Conservation (phyloP, 2,888 invertebrate genomes). For the Agriopis aurantiaria region DNA sequence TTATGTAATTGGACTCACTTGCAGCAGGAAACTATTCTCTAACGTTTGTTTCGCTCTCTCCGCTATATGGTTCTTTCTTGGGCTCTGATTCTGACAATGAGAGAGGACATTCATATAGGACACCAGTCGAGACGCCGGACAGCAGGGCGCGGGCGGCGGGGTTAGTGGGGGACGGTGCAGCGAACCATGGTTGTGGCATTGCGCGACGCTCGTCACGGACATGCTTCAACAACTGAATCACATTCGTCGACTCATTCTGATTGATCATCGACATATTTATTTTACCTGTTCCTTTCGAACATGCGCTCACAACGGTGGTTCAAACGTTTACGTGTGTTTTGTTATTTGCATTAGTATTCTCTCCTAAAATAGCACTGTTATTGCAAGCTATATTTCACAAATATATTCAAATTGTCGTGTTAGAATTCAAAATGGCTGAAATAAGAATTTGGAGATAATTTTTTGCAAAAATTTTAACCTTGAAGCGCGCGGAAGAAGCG, state of each 20-base stretch:
- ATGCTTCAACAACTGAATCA: constrained; percentile 17
- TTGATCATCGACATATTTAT: constrained; percentile 17
- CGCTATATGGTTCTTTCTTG: constrained; percentile 84
- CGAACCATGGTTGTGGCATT: constrained; percentile 20
- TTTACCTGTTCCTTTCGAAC: constrained; percentile 10
- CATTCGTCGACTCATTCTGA: constrained; percentile 8
- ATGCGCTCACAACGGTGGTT: constrained; percentile 16
- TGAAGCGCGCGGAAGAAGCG: constrained; percentile 53
- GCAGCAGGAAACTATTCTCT: constrained; percentile 84
- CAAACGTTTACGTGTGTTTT: constrained; percentile 7
- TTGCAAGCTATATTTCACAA: not conserved
- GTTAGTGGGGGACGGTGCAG: not conserved
- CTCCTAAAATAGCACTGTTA: constrained; percentile 5
- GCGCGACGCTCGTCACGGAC: constrained; percentile 4
- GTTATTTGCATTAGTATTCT: constrained; percentile 20
- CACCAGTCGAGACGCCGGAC: constrained; percentile 39
- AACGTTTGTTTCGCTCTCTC: constrained; percentile 85
- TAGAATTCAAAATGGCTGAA: constrained; percentile 1
- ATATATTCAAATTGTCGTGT: not conserved
- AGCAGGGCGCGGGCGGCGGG: not conserved
- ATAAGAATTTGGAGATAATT: constrained; percentile 1
- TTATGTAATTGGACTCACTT: constrained; percentile 78
- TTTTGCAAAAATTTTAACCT: constrained; percentile 49
- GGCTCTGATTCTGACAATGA: constrained; percentile 84
- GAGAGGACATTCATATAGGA: constrained; percentile 75